Evolutionary conservation across 2,888 invertebrate species (phyloP).

Genomic region (Arenicola marina): DNA sequence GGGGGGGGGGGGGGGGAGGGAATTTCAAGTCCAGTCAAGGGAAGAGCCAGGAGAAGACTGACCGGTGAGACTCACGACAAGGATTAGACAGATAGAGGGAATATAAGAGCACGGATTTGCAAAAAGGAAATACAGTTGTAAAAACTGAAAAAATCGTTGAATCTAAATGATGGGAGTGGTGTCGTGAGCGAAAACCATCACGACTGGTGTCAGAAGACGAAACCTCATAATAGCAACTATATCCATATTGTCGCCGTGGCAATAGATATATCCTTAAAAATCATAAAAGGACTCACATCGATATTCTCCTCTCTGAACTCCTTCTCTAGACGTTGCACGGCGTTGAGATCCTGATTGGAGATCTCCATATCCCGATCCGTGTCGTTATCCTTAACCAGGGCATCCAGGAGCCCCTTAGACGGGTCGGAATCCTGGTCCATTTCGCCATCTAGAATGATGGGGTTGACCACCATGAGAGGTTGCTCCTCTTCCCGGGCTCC

Average conservation of each 20-base stretch:
- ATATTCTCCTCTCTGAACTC: slow-evolving; percentile 45
- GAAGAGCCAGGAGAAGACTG: no score
- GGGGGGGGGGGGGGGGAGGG: no score
- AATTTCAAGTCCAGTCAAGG: no score
- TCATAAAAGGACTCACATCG: slow-evolving; percentile 32
- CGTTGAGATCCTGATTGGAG: slow-evolving; percentile 47
- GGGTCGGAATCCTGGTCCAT: slow-evolving; percentile 19
- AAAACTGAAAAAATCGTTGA: no score
- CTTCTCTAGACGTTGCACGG: slow-evolving; percentile 41
- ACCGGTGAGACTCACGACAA: no score
- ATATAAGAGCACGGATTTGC: no score
- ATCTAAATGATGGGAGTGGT: background rate
- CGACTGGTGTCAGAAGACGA: background rate
- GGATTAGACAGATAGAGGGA: no score
- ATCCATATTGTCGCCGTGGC: background rate
- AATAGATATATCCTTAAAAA: background rate
- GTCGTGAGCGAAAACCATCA: background rate
- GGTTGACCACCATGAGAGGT: background rate
- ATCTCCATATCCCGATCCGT: slow-evolving; percentile 44
- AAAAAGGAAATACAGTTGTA: no score
- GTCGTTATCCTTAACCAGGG: slow-evolving; percentile 33
- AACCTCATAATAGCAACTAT: background rate
- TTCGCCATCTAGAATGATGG: slow-evolving; percentile 8
- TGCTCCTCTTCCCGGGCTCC: background rate
- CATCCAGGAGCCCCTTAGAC: slow-evolving; percentile 36